These are phyloP conservation scores for Heterochromis multidens DNA, from an alignment of 2,113 vertebrate genomes.

Conservation along the genomic window DNA sequence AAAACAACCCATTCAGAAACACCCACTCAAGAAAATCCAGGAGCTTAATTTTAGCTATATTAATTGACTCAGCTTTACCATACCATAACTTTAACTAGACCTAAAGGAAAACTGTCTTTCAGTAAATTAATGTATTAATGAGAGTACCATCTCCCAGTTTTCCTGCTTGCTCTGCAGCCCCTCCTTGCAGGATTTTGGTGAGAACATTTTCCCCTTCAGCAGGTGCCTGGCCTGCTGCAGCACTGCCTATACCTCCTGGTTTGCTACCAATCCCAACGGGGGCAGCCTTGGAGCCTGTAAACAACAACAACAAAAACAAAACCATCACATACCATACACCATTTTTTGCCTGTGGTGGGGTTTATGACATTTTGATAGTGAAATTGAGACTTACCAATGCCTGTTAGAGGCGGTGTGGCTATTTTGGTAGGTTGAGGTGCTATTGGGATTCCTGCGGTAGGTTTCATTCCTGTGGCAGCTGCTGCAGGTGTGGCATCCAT, in stretches of 20 bases:
- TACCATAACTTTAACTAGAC: neutral
- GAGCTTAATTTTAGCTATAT: neutral
- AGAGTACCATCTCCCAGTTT: slow-evolving; percentile 93
- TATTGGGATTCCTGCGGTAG: slow-evolving; percentile 68
- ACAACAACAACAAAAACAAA: neutral
- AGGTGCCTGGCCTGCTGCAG: slow-evolving; percentile 75
- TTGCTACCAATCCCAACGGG: slow-evolving; percentile 79
- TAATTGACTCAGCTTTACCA: neutral
- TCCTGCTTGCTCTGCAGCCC: slow-evolving; percentile 95
- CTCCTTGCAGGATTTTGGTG: slow-evolving; percentile 93
- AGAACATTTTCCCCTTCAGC: slow-evolving; percentile 89
- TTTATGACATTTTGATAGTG: neutral
- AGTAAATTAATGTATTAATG: neutral
- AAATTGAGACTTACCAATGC: slow-evolving; percentile 79
- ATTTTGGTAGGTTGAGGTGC: slow-evolving; percentile 80
- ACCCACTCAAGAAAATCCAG: neutral
- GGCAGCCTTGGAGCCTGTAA: slow-evolving; percentile 80
- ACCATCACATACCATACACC: neutral
- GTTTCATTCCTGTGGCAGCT: slow-evolving; percentile 75
- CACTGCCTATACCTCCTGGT: slow-evolving; percentile 72
- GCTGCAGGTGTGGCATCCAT: slow-evolving; percentile 71
- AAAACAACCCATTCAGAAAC: neutral
- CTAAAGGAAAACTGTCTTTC: neutral
- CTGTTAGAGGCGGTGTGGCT: slow-evolving; percentile 77
- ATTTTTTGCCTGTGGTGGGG: neutral